These are phyloP conservation scores for Caenorhabditis parvicauda DNA, from an alignment of 2,888 invertebrate genomes.

Conservation along the genomic window DNA sequence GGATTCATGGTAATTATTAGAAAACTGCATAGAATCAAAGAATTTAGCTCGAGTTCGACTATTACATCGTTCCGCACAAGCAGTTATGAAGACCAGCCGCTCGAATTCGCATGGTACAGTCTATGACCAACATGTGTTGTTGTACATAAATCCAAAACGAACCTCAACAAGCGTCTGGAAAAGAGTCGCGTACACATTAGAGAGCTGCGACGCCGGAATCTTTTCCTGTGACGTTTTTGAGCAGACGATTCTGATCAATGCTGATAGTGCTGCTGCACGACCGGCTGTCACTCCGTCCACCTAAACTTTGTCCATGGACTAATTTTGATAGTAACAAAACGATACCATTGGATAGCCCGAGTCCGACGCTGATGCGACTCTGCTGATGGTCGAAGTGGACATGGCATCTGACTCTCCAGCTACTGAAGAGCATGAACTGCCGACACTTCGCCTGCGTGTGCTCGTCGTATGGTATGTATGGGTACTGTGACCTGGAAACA, in stretches of 20 bases:
- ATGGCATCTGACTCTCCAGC: constrained; percentile 26
- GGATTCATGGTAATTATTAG: too few species aligned
- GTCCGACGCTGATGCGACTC: neutral
- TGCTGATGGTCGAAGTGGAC: constrained; percentile 15
- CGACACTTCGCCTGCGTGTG: constrained; percentile 18
- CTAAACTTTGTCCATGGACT: neutral
- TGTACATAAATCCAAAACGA: neutral
- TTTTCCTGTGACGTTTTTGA: constrained; percentile 91
- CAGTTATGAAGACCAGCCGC: too few species aligned
- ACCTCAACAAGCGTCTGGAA: constrained; percentile 71
- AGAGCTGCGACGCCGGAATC: constrained; percentile 84
- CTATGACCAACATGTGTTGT: too few species aligned
- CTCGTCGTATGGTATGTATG: constrained; percentile 10
- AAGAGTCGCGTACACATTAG: constrained; percentile 86
- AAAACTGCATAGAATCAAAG: too few species aligned
- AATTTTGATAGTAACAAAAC: too few species aligned
- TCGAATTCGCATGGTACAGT: too few species aligned
- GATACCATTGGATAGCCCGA: too few species aligned
- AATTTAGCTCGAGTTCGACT: too few species aligned
- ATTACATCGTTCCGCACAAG: too few species aligned
- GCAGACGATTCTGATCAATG: constrained; percentile 90
- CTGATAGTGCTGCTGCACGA: constrained; percentile 61
- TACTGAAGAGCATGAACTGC: constrained; percentile 28
- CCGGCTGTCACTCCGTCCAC: constrained; percentile 38
- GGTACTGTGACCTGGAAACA: too few species aligned